A percentile compares a stretch with the other conserved stretches of the same genome.
Evolutionary conservation across 2,797 vertebrate species (phyloP).

Genomic region (Phalanger gymnotis): DNA sequence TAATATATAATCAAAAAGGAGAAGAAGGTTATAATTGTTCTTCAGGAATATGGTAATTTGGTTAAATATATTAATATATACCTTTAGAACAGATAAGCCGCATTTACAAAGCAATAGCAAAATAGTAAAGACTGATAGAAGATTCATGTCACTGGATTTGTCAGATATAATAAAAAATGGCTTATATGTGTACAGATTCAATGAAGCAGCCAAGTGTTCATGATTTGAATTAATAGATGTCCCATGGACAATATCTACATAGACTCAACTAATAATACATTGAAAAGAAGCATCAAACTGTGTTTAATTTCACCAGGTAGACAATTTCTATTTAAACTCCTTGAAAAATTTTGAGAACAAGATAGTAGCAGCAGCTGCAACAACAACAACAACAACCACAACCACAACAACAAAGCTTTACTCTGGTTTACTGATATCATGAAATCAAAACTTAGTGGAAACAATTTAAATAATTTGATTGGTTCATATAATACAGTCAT

Average conservation of each 20-base stretch:
- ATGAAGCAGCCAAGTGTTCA: too few relatives aligned
- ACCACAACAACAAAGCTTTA: too few relatives aligned
- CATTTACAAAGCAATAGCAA: neutral
- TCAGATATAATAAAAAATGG: neutral
- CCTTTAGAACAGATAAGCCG: neutral
- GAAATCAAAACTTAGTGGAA: too few relatives aligned
- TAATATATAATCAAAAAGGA: neutral
- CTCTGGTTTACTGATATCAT: too few relatives aligned
- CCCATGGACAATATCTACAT: neutral
- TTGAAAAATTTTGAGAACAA: neutral
- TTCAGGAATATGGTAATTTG: neutral
- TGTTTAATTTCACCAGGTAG: neutral
- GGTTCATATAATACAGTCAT: neutral
- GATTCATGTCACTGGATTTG: neutral
- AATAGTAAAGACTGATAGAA: neutral
- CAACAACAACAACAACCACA: too few relatives aligned
- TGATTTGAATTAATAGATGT: neutral
- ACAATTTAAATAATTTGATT: too few relatives aligned
- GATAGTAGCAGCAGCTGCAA: neutral
- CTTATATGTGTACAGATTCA: neutral
- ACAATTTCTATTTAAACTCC: neutral
- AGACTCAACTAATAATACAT: neutral
- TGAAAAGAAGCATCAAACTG: neutral
- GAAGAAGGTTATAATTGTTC: neutral
- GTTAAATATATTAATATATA: neutral